A percentile compares a stretch with the other conserved stretches of the same genome.
Evolutionary conservation across 2,113 vertebrate species (phyloP).

Genomic region (Amphilophus citrinellus): DNA sequence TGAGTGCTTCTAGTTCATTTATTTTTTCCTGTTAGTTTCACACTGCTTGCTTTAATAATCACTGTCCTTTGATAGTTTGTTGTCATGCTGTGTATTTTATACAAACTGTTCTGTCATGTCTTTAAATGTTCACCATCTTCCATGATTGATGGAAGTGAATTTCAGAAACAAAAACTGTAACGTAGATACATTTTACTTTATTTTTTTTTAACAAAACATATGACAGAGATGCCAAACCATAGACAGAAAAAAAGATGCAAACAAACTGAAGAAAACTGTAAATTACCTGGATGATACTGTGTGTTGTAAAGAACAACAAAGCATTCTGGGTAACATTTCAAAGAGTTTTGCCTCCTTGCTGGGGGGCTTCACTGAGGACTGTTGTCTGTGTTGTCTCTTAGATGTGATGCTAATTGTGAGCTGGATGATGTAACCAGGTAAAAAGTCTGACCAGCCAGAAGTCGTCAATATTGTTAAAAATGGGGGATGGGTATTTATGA

Average conservation of each 20-base stretch:
- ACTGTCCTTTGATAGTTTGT: too few species aligned
- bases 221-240: constrained; percentile 27
- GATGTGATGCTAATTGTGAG: background rate
- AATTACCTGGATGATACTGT: constrained; percentile 2
- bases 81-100: too few species aligned
- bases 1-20: too few species aligned
- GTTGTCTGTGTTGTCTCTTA: background rate
- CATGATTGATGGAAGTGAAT: too few species aligned
- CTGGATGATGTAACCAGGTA: background rate
- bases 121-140: too few species aligned
- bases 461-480: background rate
- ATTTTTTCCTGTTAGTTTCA: too few species aligned
- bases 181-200: background rate
- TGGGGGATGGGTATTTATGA: background rate
- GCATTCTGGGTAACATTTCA: background rate
- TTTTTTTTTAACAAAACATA: constrained; percentile 47
- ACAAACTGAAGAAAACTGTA: constrained; percentile 7
- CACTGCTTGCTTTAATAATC: too few species aligned
- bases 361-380: background rate
- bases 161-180: background rate
- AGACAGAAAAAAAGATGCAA: constrained; percentile 25
- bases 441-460: background rate
- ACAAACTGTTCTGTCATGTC: too few species aligned
- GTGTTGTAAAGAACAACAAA: background rate
- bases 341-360: background rate